Conservation (phyloP, 1,140 invertebrate genomes). For the Coenobita brevimanus region DNA sequence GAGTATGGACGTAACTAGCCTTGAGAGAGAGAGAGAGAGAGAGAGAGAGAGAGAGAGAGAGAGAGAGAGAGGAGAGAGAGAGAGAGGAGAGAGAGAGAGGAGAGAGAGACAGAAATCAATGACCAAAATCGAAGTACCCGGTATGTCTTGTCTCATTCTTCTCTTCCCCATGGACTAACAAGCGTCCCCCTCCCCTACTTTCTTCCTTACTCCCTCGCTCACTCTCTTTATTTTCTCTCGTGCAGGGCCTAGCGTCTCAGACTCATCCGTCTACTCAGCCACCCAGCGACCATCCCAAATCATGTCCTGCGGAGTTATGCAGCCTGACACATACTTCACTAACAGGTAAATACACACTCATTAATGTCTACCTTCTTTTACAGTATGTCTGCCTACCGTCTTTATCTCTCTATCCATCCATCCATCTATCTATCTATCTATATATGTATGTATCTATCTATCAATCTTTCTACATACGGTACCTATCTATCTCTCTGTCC, state of each 20-base stretch:
- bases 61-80: background rate
- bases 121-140: background rate
- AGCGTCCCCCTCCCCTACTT: background rate
- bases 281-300: constrained; percentile 1
- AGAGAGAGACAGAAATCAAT: background rate
- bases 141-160: background rate
- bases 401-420: too few relatives aligned
- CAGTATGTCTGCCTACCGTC: too few relatives aligned
- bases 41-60: background rate
- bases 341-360: constrained; percentile 46
- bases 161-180: background rate
- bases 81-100: background rate
- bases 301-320: constrained; percentile 66
- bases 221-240: background rate
- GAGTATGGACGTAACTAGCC: background rate
- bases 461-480: too few relatives aligned
- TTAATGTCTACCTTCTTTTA: too few relatives aligned
- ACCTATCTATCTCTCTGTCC: too few relatives aligned
- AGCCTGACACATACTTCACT: constrained; percentile 53
- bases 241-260: constrained; percentile 59
- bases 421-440: too few relatives aligned
- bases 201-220: too few relatives aligned
- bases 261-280: constrained; percentile 9
- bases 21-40: background rate
- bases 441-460: too few relatives aligned